A percentile compares a stretch with the other conserved stretches of the same genome.
phyloP scores from a whole-genome alignment of 2,113 vertebrate genomes.

The Paraplagusia blochii region DNA sequence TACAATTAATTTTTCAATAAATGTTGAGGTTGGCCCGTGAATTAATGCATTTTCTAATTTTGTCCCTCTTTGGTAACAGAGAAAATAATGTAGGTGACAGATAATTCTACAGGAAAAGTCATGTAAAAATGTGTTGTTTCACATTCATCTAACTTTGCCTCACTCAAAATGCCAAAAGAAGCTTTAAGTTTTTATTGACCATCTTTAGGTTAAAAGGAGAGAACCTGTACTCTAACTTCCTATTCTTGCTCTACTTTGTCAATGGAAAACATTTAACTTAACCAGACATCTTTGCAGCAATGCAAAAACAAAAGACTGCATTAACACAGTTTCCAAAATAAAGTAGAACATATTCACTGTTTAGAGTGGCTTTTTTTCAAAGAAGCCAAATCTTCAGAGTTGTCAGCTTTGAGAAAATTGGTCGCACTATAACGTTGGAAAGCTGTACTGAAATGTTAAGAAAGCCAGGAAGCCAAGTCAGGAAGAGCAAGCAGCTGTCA shows the following conservation, averaged over 20 bases:
- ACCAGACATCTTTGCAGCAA: conserved; percentile 11
- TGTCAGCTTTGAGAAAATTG: conserved; percentile 12
- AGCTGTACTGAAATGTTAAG: conserved; percentile 29
- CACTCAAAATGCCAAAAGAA: too few relatives aligned
- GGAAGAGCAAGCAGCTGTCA: conserved; percentile 62
- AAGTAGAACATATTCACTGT: neutral
- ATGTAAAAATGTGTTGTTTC: too few relatives aligned
- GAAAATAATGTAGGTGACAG: too few relatives aligned
- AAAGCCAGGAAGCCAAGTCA: conserved; percentile 52
- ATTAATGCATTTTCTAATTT: too few relatives aligned
- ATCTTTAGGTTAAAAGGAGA: neutral
- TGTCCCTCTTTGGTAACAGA: too few relatives aligned
- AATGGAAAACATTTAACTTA: conserved; percentile 14
- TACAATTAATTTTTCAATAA: too few relatives aligned
- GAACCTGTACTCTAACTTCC: conserved; percentile 38
- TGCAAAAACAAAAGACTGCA: neutral
- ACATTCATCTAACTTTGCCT: too few relatives aligned
- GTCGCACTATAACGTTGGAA: neutral
- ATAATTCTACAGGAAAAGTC: too few relatives aligned
- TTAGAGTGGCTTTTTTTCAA: conserved; percentile 7
- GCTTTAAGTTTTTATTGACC: too few relatives aligned
- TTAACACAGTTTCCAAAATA: neutral
- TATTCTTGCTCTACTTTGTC: conserved; percentile 43
- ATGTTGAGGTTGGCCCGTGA: too few relatives aligned
- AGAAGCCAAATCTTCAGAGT: too few relatives aligned